These are phyloP conservation scores for Melolontha melolontha DNA, from an alignment of 2,888 invertebrate genomes.

Conservation along the genomic window DNA sequence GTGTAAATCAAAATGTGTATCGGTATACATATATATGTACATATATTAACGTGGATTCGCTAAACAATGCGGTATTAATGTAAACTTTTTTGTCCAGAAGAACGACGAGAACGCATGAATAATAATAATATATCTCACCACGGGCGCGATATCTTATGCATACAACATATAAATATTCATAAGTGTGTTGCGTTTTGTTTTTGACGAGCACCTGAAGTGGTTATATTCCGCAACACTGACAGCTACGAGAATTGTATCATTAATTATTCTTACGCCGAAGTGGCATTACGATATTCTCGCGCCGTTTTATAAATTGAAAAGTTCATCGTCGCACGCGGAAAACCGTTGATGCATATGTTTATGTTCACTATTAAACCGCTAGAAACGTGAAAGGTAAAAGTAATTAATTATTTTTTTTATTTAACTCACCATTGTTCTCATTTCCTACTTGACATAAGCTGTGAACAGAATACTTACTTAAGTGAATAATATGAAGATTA, in stretches of 20 bases:
- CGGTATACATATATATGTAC: constrained; percentile 5
- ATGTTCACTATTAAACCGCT: constrained; percentile 20
- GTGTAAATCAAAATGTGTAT: constrained; percentile 4
- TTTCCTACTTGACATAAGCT: constrained; percentile 27
- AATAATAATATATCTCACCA: constrained; percentile 62
- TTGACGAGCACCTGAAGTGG: constrained; percentile 62
- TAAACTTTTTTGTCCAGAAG: constrained; percentile 39
- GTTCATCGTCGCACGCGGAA: constrained; percentile 30
- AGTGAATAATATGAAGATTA: constrained; percentile 32
- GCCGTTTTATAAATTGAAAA: constrained; percentile 35
- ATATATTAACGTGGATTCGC: constrained; percentile 17
- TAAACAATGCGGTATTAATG: constrained; percentile 34
- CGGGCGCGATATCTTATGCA: constrained; percentile 62
- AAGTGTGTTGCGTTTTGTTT: constrained; percentile 54
- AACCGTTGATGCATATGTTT: constrained; percentile 29
- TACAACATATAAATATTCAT: constrained; percentile 63
- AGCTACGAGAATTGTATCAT: constrained; percentile 57
- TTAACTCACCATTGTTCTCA: constrained; percentile 35
- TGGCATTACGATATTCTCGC: constrained; percentile 21
- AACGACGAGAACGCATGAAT: constrained; percentile 53
- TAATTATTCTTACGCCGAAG: constrained; percentile 52
- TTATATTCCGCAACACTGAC: constrained; percentile 58
- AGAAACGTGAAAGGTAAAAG: constrained; percentile 43
- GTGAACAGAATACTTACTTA: constrained; percentile 34
- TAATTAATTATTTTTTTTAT: constrained; percentile 39